Percentiles rank a stretch among this genome's conserved stretches.
These are phyloP conservation scores for Melanaphis sacchari DNA, from an alignment of 1,140 invertebrate genomes.

Conservation along the genomic window DNA sequence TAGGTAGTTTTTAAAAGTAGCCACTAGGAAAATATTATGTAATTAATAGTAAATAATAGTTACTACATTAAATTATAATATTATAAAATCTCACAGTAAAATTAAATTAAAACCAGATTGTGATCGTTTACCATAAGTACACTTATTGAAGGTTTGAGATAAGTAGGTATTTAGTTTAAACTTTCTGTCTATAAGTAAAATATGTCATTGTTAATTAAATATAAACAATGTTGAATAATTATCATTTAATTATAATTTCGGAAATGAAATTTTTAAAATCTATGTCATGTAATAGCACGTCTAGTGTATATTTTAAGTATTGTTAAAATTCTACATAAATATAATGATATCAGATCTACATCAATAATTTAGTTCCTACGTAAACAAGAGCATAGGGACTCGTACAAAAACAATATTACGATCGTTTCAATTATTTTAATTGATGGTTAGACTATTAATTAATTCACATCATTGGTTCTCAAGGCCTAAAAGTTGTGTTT, in stretches of 20 bases:
- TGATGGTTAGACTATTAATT: conserved; percentile 22
- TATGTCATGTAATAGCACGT: not conserved
- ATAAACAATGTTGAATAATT: no score
- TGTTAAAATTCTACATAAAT: no score
- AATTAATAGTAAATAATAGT: not conserved
- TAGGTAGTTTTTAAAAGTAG: not conserved
- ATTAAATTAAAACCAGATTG: not conserved
- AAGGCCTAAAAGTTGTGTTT: conserved; percentile 1
- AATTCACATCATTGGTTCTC: not conserved
- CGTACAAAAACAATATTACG: not conserved
- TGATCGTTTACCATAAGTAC: not conserved
- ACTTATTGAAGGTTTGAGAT: not conserved
- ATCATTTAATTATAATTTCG: not conserved
- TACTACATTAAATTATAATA: not conserved
- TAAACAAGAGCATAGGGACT: not conserved
- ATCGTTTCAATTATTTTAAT: conserved; percentile 28
- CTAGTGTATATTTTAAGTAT: not conserved
- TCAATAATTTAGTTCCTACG: not conserved
- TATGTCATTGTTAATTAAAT: no score
- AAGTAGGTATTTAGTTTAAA: not conserved
- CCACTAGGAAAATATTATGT: not conserved
- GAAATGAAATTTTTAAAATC: not conserved
- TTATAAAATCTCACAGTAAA: not conserved
- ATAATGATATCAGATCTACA: not conserved
- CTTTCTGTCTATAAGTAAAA: no score